Conservation (phyloP, 2,797 vertebrate species). For the Periparus ater region DNA sequence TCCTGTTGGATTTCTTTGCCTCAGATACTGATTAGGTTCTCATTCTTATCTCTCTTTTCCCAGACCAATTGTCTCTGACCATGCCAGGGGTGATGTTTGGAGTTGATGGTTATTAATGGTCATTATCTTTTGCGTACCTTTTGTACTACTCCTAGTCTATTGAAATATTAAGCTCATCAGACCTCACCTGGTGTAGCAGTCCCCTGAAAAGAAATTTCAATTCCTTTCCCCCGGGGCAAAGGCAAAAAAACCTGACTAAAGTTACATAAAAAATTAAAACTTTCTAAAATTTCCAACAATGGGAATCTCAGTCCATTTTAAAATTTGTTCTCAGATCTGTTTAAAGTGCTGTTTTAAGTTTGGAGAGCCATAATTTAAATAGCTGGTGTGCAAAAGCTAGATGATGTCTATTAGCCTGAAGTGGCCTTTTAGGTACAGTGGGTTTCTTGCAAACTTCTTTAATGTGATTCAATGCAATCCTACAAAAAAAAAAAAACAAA, state of each 20-base stretch:
- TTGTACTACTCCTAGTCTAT: background rate
- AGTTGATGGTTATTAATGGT: background rate
- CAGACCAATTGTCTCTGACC: background rate
- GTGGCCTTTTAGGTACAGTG: background rate
- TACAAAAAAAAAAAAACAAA: background rate
- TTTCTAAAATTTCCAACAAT: background rate
- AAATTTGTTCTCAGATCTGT: background rate
- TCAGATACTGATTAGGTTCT: background rate
- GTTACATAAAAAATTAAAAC: background rate
- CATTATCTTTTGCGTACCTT: background rate
- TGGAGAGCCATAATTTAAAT: background rate
- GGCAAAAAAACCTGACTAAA: background rate
- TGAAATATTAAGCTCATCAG: background rate
- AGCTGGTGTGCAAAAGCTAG: background rate
- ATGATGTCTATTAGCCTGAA: background rate
- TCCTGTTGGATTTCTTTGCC: accelerated
- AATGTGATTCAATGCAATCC: background rate
- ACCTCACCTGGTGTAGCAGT: background rate
- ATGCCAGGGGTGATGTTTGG: background rate
- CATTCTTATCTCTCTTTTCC: background rate
- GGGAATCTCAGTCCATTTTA: background rate
- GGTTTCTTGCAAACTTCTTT: background rate
- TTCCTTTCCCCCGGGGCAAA: background rate
- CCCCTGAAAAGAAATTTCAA: background rate
- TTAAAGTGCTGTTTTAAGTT: background rate